A percentile compares a stretch with the other conserved stretches of the same genome.
These are phyloP conservation scores for Uria lomvia DNA, from an alignment of 2,113 vertebrate species.

Conservation along the genomic window DNA sequence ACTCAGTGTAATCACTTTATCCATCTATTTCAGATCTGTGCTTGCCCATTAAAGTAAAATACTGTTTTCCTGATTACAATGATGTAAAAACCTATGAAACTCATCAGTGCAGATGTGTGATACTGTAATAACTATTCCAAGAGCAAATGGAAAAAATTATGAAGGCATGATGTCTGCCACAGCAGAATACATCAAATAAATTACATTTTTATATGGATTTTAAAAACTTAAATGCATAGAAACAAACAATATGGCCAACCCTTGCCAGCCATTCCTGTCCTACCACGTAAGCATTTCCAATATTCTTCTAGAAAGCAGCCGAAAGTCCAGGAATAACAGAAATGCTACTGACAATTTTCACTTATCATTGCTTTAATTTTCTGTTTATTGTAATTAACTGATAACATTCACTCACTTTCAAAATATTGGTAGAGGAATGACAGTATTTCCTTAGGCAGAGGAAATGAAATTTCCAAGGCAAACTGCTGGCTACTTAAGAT, in stretches of 20 bases:
- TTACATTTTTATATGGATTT: neutral
- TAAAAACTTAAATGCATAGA: neutral
- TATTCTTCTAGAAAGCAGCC: neutral
- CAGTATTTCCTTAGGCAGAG: constrained; percentile 26
- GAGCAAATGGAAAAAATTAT: constrained; percentile 15
- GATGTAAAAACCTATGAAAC: neutral
- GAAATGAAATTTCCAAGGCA: constrained; percentile 57
- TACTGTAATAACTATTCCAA: neutral
- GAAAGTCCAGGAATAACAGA: neutral
- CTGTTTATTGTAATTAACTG: constrained; percentile 49
- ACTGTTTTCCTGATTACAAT: neutral
- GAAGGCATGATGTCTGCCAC: neutral
- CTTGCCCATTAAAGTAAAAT: neutral
- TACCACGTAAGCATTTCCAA: neutral
- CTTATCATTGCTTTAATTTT: constrained; percentile 5
- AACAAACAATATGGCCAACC: neutral
- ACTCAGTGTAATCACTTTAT: neutral
- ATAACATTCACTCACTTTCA: constrained; percentile 52
- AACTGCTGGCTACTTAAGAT: constrained; percentile 47
- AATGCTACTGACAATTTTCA: neutral
- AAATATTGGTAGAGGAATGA: neutral
- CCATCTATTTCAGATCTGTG: neutral
- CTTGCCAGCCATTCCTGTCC: neutral
- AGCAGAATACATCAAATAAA: neutral
- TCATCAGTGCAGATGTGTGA: neutral